These are phyloP conservation scores for Rutpela maculata DNA, from an alignment of 2,888 invertebrate species.

Conservation along the genomic window DNA sequence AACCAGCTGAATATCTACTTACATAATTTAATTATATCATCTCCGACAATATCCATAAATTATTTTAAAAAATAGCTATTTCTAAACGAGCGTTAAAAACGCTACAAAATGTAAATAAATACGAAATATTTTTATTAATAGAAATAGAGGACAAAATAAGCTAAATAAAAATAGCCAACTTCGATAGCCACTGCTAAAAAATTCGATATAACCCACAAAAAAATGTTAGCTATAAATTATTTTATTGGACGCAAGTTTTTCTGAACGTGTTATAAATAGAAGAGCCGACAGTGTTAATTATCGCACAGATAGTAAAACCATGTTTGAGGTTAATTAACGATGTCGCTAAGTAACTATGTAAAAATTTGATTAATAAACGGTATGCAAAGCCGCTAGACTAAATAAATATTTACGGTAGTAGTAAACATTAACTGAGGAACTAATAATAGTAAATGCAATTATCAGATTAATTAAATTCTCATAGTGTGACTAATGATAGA, in stretches of 20 bases:
- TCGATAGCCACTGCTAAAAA: slow-evolving; percentile 32
- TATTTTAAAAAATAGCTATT: slow-evolving; percentile 14
- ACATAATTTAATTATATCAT: background rate
- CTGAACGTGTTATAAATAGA: slow-evolving; percentile 21
- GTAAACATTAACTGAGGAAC: slow-evolving; percentile 10
- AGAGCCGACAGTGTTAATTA: background rate
- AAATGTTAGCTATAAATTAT: slow-evolving; percentile 21
- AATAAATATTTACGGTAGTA: slow-evolving; percentile 26
- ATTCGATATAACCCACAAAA: slow-evolving; percentile 25
- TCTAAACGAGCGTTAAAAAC: slow-evolving; percentile 12
- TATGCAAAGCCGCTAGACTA: slow-evolving; percentile 6
- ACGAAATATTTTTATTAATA: slow-evolving; percentile 39
- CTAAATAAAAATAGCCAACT: slow-evolving; percentile 40
- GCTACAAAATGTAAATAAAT: slow-evolving; percentile 38
- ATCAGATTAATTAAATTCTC: background rate
- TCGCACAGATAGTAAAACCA: slow-evolving; percentile 12
- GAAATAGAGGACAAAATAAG: slow-evolving; percentile 38
- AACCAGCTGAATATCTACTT: background rate
- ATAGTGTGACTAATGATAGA: slow-evolving; percentile 2
- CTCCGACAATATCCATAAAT: background rate
- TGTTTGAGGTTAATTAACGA: slow-evolving; percentile 14
- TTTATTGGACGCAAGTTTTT: slow-evolving; percentile 7
- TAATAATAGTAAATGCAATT: slow-evolving; percentile 16
- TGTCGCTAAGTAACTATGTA: slow-evolving; percentile 13
- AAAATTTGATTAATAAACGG: slow-evolving; percentile 29